Evolutionary conservation across 2,113 vertebrate species (phyloP).

Genomic region (Chaetorhynchus papuensis): DNA sequence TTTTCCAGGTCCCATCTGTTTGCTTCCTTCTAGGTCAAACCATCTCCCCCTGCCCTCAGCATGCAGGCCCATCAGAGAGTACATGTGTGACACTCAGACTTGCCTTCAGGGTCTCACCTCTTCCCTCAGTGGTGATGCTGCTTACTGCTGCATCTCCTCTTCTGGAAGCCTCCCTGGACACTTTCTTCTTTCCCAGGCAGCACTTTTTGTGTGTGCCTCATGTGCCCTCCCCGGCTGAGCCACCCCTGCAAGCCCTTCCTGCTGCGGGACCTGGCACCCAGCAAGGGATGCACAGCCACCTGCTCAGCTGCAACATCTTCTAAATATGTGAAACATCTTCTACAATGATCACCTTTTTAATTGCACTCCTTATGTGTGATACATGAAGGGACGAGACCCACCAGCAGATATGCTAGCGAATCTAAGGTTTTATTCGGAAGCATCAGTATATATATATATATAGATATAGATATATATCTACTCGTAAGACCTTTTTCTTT

Average conservation of each 20-base stretch:
- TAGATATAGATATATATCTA: no score
- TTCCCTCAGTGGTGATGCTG: not conserved
- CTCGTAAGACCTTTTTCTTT: not conserved
- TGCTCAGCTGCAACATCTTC: not conserved
- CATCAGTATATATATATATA: not conserved
- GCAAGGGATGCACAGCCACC: not conserved
- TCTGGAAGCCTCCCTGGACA: accelerated
- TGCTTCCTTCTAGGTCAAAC: not conserved
- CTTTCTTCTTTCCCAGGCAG: not conserved
- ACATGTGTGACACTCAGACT: not conserved
- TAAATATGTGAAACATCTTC: not conserved
- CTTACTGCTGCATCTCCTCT: not conserved
- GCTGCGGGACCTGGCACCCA: not conserved
- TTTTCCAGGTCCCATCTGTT: not conserved
- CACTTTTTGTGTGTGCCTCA: accelerated
- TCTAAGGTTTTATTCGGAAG: not conserved
- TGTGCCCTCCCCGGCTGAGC: not conserved
- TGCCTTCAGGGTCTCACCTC: not conserved
- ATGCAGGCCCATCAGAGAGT: accelerated
- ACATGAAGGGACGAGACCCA: not conserved
- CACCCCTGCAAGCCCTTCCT: not conserved
- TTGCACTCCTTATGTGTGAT: not conserved
- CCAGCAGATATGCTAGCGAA: not conserved
- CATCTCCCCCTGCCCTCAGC: not conserved
- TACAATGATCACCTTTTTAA: not conserved